Base-by-base conservation (phyloP, 1,140 invertebrate species). In the Neodiprion lecontei region DNA sequence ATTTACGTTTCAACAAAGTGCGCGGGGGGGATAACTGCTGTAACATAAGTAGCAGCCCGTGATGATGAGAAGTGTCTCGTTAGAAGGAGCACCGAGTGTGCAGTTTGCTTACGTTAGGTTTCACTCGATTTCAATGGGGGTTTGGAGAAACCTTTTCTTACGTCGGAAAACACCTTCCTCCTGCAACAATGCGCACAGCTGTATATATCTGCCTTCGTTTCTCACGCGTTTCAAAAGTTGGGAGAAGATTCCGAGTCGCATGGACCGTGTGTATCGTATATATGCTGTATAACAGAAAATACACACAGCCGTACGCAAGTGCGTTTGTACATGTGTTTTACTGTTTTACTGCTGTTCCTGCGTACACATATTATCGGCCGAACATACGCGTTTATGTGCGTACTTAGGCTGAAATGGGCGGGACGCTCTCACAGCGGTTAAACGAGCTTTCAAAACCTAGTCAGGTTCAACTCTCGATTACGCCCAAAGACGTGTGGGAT, bases 71-170 rank as follows among this genome's bases (percentile, higher is more conserved):
- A 61, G 4, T 61, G 53, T 61, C 53, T 61, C 53, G n/a, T 61
- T 61, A 61, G 53, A 61, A 61, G 53, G 53, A 61, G n/a, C 53
- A 61, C 53, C 53, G 53, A 14, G n/a, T 17, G 53, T 12, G 11
- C 9, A 17, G 53, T 61, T 12, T 61, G 0, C n/a, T 14, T 61
- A 61, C 11, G 53, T 61, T 61, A 61, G 53, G 11, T 61, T 61
- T 61, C 53, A 61, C 53, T 61, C 53, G 53, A 61, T 61, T 61
- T 61, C 53, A 61, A 61, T 61, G 53, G 28, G 28, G 53, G 53
- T 61, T 61, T 9, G n/a, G 53, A 61, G 28, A 61, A 61, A 61
- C 53, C 3, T 40, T 40, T 40, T 40, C 28, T 40, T 40, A 1
- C 4, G 53, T 61, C 9, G 53, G 53, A 61, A 61, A 61, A 61